Base-by-base conservation (phyloP, 2,888 invertebrate species). In the Chloromyia formosa region DNA sequence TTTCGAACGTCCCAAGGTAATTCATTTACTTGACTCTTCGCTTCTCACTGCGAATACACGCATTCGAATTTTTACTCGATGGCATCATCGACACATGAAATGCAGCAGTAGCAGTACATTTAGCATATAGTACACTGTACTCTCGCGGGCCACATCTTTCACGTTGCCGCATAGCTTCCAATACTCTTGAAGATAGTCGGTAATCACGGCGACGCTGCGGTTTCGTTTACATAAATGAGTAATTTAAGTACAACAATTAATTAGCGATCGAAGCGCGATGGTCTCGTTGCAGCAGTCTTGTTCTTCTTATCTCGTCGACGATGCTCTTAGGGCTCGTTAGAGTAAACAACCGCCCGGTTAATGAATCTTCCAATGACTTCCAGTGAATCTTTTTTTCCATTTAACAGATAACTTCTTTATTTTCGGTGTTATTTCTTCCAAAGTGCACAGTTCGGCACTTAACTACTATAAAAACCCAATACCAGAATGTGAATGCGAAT, bases 1-100 rank as follows among this genome's bases (percentile, higher is more conserved):
- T n/a, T 42, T 42, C 42, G 42, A 42, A 35, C 23, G n/a, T n/a
- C 20, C 35, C 61, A 61, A 61, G 61, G 61, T 61, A 35, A 61
- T 61, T 61, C 61, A 27, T 61, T 61, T 27, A 61, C 61, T 61
- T 35, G 35, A 3, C 12, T 16, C 54, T 16, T 9, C 54, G n/a
- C 12, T 54, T n/a, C 5, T 14, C 14, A 54, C n/a, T n/a, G n/a
- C n/a, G n/a, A n/a, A n/a, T n/a, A n/a, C 16, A 42, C 42, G 42
- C 5, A 42, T 42, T 42, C 42, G 42, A 42, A 42, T 54, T 54
- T 54, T 54, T 54, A 5, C 54, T 16, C n/a, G 10, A 54, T 54
- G 12, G 54, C 16, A 54, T 16, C 16, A 16, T n/a, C 54, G 16
- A n/a, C n/a, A n/a, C n/a, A n/a, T n/a, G n/a, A n/a, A n/a, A n/a